phyloP scores from a whole-genome alignment of 2,888 invertebrate genomes.

The Acrobasis suavella region DNA sequence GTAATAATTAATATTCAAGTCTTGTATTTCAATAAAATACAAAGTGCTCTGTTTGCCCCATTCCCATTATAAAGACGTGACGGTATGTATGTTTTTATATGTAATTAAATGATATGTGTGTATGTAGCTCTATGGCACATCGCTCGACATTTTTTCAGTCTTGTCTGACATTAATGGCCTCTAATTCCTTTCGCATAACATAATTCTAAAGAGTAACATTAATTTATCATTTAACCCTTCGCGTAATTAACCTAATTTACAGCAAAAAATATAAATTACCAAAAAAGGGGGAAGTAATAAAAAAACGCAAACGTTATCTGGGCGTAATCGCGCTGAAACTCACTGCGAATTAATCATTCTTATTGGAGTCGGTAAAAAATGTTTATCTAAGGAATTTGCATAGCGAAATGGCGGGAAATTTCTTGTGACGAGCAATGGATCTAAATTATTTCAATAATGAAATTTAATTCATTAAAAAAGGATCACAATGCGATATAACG shows the following conservation, averaged over 20 bases:
- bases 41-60: no score
- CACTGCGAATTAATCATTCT: constrained; percentile 37
- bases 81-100: no score
- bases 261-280: constrained; percentile 44
- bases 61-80: no score
- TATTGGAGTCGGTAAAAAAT: constrained; percentile 28
- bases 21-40: no score
- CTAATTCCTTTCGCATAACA: constrained; percentile 60
- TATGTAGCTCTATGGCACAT: constrained; percentile 32
- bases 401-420: constrained; percentile 7
- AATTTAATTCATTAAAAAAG: neutral
- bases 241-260: constrained; percentile 64
- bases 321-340: constrained; percentile 34
- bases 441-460: neutral
- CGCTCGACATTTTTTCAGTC: constrained; percentile 52
- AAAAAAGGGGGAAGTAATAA: constrained; percentile 41
- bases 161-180: constrained; percentile 53
- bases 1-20: no score
- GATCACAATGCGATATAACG: no score
- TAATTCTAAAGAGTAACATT: constrained; percentile 62
- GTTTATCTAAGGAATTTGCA: constrained; percentile 22
- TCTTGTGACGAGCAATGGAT: neutral
- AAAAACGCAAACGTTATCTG: constrained; percentile 45
- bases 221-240: constrained; percentile 61
- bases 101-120: no score